Percentiles rank a stretch among this genome's conserved stretches.
phyloP scores from a whole-genome alignment of 2,113 vertebrate species.

The Anser brachyrhynchus region DNA sequence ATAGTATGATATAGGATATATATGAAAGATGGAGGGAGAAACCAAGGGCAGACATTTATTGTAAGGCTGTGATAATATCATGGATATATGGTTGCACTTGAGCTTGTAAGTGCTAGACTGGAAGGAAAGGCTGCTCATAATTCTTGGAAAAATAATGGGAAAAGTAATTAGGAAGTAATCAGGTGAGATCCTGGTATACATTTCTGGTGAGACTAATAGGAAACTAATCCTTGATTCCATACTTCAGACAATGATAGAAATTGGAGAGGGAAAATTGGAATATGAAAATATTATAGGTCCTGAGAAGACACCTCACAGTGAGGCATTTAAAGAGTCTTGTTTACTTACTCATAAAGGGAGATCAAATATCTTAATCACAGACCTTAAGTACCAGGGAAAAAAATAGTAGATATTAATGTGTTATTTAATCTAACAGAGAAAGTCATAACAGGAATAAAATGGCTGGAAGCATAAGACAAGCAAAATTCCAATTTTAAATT shows the following conservation, averaged over 20 bases:
- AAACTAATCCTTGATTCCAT: conserved; percentile 1
- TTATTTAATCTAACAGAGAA: neutral
- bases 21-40: neutral
- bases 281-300: neutral
- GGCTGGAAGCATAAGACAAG: neutral
- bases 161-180: neutral
- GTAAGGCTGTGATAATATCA: neutral
- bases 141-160: neutral
- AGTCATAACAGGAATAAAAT: neutral
- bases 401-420: neutral
- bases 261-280: neutral
- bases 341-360: neutral
- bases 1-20: too few relatives aligned
- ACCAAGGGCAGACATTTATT: neutral
- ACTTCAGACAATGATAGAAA: neutral
- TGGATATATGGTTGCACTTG: neutral
- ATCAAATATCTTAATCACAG: neutral
- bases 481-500: neutral
- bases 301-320: neutral
- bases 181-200: neutral
- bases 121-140: neutral
- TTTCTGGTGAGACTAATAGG: neutral
- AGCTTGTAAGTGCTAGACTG: neutral
- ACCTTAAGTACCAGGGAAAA: neutral
- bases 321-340: neutral